These are phyloP conservation scores for Ectobius pallidus DNA, from an alignment of 2,888 invertebrate species.

Conservation along the genomic window DNA sequence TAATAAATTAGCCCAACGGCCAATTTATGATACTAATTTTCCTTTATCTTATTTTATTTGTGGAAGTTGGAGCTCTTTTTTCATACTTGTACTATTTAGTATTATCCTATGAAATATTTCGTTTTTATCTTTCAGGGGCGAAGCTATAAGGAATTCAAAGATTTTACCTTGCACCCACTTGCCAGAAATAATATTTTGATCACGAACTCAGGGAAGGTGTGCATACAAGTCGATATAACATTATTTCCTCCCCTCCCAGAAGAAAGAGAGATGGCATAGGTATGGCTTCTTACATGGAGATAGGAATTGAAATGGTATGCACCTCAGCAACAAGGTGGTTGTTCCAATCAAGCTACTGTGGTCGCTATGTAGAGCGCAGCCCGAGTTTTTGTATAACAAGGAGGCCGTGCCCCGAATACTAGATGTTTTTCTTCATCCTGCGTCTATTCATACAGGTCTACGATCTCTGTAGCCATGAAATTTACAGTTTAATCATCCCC, in stretches of 20 bases:
- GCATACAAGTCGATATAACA: slow-evolving; percentile 33
- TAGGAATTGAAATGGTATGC: slow-evolving; percentile 23
- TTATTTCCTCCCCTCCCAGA: slow-evolving; percentile 20
- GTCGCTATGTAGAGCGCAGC: neutral
- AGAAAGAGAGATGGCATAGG: neutral
- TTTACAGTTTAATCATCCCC: no score
- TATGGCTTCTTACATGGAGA: neutral
- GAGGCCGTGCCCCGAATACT: slow-evolving; percentile 16
- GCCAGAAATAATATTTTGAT: slow-evolving; percentile 22
- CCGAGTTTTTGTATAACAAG: slow-evolving; percentile 26
- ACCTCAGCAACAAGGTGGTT: slow-evolving; percentile 27
- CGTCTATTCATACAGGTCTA: neutral
- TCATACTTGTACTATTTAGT: no score
- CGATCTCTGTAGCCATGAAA: neutral
- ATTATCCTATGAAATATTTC: no score
- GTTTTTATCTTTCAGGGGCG: no score
- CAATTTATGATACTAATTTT: no score
- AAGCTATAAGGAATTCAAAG: no score
- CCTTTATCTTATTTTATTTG: no score
- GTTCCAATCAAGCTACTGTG: slow-evolving; percentile 22
- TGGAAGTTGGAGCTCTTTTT: no score
- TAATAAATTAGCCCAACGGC: no score
- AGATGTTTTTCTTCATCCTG: no score
- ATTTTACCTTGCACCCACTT: neutral
- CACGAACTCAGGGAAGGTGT: slow-evolving; percentile 19